Evolutionary conservation across 2,888 invertebrate genomes (phyloP).

Genomic region (Dryobota labecula): DNA sequence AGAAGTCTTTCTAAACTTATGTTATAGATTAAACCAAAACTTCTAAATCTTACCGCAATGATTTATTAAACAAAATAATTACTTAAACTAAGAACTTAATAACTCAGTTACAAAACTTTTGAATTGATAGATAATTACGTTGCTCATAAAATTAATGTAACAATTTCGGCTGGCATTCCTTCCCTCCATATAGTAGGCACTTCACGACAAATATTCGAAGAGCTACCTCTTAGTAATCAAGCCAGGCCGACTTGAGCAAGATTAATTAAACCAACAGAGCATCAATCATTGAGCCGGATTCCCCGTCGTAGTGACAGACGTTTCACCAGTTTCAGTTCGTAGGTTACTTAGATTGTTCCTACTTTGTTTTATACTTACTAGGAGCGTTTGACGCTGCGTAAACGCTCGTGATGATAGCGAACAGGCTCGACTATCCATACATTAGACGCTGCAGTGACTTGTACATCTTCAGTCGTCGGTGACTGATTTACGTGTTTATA

Average conservation of each 20-base stretch:
- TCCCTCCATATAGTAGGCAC: conserved; percentile 33
- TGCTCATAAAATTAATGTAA: conserved; percentile 24
- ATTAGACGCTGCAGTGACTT: no score
- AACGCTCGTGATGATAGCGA: no score
- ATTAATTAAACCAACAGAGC: conserved; percentile 85
- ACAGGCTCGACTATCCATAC: no score
- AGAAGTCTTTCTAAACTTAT: not conserved
- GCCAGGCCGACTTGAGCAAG: conserved; percentile 82
- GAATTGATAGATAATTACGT: conserved; percentile 53
- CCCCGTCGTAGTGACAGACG: conserved; percentile 73
- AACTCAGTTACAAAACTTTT: conserved; percentile 53
- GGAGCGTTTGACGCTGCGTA: not conserved
- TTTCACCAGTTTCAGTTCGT: conserved; percentile 72
- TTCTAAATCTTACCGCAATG: conserved; percentile 9
- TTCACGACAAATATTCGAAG: conserved; percentile 72
- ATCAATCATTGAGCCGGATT: conserved; percentile 86
- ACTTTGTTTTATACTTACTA: conserved; percentile 55
- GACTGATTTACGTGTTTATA: no score
- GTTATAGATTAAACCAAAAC: not conserved
- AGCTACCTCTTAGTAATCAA: conserved; percentile 77
- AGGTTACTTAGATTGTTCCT: conserved; percentile 67
- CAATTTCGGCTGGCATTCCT: conserved; percentile 38
- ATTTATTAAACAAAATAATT: conserved; percentile 29
- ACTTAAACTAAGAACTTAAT: conserved; percentile 16
- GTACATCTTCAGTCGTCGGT: no score